phyloP scores from a whole-genome alignment of 2,113 vertebrate species.

The Pogonocichla stellata region DNA sequence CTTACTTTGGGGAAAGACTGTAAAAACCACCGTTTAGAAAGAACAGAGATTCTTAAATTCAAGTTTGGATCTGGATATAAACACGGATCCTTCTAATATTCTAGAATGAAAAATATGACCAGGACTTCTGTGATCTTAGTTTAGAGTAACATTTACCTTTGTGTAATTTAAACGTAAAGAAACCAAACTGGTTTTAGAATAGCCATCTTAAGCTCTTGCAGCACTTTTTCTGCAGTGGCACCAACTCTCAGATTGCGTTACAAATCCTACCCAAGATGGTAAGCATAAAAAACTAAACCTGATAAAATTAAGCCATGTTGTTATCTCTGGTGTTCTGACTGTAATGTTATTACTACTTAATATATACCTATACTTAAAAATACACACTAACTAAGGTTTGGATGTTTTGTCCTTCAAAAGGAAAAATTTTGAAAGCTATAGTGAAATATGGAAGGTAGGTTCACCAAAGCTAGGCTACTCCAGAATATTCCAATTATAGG shows the following conservation, averaged over 20 bases:
- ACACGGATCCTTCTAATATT: neutral
- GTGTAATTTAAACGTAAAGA: neutral
- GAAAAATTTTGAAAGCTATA: neutral
- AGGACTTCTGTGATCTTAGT: neutral
- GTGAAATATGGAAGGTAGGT: neutral
- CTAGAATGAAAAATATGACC: neutral
- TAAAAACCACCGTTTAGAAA: neutral
- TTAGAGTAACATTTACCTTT: neutral
- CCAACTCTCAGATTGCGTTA: neutral
- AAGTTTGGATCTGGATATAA: neutral
- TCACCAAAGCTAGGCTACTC: neutral
- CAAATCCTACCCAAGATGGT: neutral
- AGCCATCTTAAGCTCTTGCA: neutral
- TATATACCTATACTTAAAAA: neutral
- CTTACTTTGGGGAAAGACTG: neutral
- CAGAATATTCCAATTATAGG: neutral
- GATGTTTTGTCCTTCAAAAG: neutral
- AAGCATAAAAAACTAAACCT: neutral
- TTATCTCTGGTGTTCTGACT: neutral
- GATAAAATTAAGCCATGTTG: neutral
- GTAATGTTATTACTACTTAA: neutral
- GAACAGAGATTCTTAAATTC: neutral
- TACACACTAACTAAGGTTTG: neutral
- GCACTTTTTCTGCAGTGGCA: neutral
- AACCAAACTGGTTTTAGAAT: neutral